Conservation (phyloP, 1,140 invertebrate genomes). For the Lepidurus couesii region DNA sequence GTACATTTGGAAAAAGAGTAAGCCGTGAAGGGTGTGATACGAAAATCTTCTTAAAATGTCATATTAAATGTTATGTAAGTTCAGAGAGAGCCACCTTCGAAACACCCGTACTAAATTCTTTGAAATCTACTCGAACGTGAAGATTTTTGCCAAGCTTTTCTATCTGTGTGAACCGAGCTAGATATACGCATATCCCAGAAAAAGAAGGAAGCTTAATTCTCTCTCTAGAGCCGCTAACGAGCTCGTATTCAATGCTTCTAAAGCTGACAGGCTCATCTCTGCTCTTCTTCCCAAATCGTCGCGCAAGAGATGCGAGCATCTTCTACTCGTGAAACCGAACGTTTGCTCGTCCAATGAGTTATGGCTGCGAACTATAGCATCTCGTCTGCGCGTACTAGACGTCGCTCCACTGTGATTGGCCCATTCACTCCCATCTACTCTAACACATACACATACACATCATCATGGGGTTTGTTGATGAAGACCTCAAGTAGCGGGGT, state of each 20-base stretch:
- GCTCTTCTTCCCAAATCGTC: no score
- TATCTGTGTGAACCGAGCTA: no score
- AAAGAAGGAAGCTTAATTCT: neutral
- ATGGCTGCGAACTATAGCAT: neutral
- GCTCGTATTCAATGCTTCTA: neutral
- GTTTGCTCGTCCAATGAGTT: slow-evolving; percentile 13
- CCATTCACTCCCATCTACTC: neutral
- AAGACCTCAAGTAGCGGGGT: neutral
- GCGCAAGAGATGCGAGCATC: neutral
- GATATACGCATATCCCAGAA: neutral
- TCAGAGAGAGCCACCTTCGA: no score
- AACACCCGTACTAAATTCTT: no score
- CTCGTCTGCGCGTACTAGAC: neutral
- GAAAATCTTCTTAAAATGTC: no score
- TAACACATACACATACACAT: neutral
- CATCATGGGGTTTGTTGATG: neutral
- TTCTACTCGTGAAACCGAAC: neutral
- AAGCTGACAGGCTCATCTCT: no score
- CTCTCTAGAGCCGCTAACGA: neutral
- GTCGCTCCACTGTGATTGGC: neutral
- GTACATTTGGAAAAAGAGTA: no score
- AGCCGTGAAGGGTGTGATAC: no score
- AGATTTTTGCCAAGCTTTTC: no score
- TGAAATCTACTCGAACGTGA: no score
- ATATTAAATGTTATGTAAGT: no score